Conservation (phyloP, 2,888 invertebrate species). For the Zelleria hepariella region DNA sequence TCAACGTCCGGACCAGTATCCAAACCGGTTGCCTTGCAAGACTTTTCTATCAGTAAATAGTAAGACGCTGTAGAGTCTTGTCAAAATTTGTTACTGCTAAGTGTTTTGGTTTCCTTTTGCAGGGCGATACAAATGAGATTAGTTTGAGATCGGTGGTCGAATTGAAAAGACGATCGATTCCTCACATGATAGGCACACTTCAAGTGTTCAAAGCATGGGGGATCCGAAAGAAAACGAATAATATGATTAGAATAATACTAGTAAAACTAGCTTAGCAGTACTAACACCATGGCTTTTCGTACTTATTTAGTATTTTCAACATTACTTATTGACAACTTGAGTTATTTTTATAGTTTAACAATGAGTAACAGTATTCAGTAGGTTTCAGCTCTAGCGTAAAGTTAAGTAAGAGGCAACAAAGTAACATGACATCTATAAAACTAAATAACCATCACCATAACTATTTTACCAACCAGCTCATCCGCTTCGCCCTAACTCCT, state of each 20-base stretch:
- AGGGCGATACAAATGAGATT: constrained; percentile 57
- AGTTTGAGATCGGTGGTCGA: background rate
- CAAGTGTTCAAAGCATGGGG: background rate
- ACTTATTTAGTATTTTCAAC: constrained; percentile 8
- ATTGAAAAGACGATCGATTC: background rate
- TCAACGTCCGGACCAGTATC: too few relatives aligned
- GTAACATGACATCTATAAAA: constrained; percentile 36
- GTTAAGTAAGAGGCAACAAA: constrained; percentile 7
- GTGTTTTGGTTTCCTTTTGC: constrained; percentile 40
- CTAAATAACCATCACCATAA: constrained; percentile 21
- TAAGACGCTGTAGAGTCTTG: background rate
- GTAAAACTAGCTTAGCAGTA: constrained; percentile 34
- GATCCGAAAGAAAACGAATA: background rate
- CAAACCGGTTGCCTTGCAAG: too few relatives aligned
- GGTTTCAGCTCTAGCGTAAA: background rate
- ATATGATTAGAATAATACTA: background rate
- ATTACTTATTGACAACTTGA: background rate
- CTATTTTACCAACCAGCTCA: constrained; percentile 42
- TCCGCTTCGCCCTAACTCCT: constrained; percentile 70
- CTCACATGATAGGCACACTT: background rate
- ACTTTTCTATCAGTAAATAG: too few relatives aligned
- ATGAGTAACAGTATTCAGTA: background rate
- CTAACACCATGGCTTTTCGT: constrained; percentile 34
- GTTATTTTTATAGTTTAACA: constrained; percentile 1
- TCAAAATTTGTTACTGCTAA: constrained; percentile 5